phyloP scores from a whole-genome alignment of 2,797 vertebrate species.

The Aythya fuligula region DNA sequence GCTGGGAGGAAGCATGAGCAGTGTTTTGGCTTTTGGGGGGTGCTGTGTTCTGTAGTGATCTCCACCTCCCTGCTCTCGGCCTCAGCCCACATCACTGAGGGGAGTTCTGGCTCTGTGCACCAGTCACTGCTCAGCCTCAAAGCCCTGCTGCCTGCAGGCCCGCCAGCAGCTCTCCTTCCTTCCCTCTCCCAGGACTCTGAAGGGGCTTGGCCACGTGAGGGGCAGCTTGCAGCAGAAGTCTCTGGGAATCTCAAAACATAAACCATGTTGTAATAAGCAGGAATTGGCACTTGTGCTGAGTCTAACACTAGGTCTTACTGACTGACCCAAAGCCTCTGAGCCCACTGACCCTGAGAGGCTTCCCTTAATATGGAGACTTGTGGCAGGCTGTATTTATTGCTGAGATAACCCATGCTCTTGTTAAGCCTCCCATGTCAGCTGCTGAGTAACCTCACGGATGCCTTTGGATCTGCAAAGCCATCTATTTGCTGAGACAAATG shows the following conservation, averaged over 20 bases:
- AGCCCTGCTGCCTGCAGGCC: not conserved
- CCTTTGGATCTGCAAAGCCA: conserved; percentile 15
- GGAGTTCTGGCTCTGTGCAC: not conserved
- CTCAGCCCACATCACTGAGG: not conserved
- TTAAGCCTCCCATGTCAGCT: conserved; percentile 41
- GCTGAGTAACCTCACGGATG: conserved; percentile 35
- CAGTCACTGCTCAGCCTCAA: not conserved
- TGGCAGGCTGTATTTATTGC: conserved; percentile 63
- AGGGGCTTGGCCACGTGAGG: conserved; percentile 40
- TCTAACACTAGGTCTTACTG: conserved; percentile 52
- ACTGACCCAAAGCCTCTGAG: conserved; percentile 43
- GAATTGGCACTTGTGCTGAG: conserved; percentile 13
- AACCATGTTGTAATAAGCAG: conserved; percentile 44
- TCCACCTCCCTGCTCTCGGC: not conserved
- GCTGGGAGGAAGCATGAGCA: not conserved
- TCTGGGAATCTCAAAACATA: conserved; percentile 57
- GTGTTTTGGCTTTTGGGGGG: not conserved
- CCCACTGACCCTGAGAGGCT: conserved; percentile 56
- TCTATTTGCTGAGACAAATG: not conserved
- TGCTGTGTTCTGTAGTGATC: not conserved
- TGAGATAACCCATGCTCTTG: conserved; percentile 28
- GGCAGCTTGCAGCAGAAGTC: conserved; percentile 9
- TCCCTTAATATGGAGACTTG: conserved; percentile 42
- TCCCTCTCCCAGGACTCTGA: not conserved
- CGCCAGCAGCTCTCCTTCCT: not conserved